Conservation (phyloP, 35 echinoderm and acorn worm species). For the Anneissia japonica region DNA sequence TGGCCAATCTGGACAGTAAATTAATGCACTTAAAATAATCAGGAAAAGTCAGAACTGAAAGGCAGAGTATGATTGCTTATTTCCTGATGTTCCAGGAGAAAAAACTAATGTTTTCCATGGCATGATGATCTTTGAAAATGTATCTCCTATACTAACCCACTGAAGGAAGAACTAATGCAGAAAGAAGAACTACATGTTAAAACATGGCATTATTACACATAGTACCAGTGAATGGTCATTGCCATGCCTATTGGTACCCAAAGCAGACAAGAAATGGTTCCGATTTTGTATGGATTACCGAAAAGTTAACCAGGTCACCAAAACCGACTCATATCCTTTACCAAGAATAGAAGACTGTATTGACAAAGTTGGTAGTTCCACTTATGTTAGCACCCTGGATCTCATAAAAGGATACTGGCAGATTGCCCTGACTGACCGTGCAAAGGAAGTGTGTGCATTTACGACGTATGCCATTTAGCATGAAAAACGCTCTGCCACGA, state of each 20-base stretch:
- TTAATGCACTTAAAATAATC: too few species aligned
- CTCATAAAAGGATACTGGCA: conserved; percentile 47
- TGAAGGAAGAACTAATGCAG: background rate
- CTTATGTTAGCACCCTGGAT: conserved; percentile 39
- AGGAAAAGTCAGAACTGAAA: too few species aligned
- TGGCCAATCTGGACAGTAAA: too few species aligned
- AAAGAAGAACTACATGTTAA: conserved; percentile 11
- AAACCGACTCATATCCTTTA: conserved; percentile 36
- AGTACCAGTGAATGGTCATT: conserved; percentile 1
- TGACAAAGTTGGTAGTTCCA: conserved; percentile 9
- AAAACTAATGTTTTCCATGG: background rate
- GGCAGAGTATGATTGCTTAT: background rate
- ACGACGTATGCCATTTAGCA: conserved; percentile 59
- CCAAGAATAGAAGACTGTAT: conserved; percentile 35
- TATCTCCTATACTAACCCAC: conserved; percentile 60
- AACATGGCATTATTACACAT: conserved; percentile 16
- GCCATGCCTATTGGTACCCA: conserved; percentile 30
- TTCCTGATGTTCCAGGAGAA: background rate
- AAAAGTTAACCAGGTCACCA: conserved; percentile 55
- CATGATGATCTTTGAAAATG: conserved; percentile 26
- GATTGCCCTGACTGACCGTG: conserved; percentile 16
- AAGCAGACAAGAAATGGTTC: conserved; percentile 15
- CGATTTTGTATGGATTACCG: conserved; percentile 58
- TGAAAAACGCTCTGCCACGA: conserved; percentile 62
- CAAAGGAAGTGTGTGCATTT: conserved; percentile 39